These are phyloP conservation scores for Cerastis leucographa DNA, from an alignment of 2,888 invertebrate species.

Conservation along the genomic window DNA sequence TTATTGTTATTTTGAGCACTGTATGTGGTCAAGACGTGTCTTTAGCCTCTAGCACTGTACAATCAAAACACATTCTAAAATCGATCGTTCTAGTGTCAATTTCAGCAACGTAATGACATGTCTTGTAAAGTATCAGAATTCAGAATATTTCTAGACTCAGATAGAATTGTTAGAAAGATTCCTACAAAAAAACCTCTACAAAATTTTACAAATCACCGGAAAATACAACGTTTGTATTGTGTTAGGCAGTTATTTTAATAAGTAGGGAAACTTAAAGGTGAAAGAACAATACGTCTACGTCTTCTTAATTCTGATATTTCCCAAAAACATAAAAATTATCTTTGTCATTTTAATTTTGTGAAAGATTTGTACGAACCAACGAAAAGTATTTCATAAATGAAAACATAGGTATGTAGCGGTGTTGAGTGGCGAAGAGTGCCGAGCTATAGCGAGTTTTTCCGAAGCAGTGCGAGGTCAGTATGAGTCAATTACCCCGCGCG, in stretches of 20 bases:
- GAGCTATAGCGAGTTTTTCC: conserved; percentile 84
- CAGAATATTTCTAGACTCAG: background rate
- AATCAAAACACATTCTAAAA: too few species aligned
- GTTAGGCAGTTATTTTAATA: background rate
- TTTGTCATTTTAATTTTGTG: conserved; percentile 7
- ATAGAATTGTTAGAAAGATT: background rate
- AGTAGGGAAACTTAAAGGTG: background rate
- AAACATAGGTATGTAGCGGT: conserved; percentile 60
- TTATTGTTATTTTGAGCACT: background rate
- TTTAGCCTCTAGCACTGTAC: too few species aligned
- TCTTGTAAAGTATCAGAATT: background rate
- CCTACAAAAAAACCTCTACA: background rate
- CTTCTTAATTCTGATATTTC: background rate
- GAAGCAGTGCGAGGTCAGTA: conserved; percentile 90
- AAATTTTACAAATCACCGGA: background rate
- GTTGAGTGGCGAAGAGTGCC: conserved; percentile 74
- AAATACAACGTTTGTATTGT: background rate
- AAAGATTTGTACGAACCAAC: conserved; percentile 9
- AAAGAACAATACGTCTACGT: background rate
- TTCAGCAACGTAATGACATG: background rate
- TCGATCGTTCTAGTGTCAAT: background rate
- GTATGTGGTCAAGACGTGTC: background rate
- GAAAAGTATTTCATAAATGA: conserved; percentile 50
- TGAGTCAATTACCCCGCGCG: conserved; percentile 92
- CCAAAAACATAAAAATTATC: background rate